phyloP scores from a whole-genome alignment of 2,797 vertebrate species.

The Chromobotia macracanthus region DNA sequence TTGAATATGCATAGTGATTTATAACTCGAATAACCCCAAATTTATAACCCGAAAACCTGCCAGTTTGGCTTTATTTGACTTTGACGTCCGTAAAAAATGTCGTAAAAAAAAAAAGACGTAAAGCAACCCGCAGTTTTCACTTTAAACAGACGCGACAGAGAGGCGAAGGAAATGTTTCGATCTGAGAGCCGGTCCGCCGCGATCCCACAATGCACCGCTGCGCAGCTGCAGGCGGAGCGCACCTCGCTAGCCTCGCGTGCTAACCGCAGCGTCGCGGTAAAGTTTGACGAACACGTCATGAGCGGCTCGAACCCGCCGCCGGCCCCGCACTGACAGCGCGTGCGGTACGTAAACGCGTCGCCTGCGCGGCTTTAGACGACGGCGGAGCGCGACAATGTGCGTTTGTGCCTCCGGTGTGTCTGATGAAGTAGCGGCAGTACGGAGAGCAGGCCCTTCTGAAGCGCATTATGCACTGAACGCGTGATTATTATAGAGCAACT shows the following conservation, averaged over 20 bases:
- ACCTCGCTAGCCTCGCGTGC: conserved; percentile 43
- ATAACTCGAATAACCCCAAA: too few species aligned
- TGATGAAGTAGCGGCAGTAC: conserved; percentile 10
- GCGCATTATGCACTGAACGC: too few species aligned
- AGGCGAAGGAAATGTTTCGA: too few species aligned
- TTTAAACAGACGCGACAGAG: too few species aligned
- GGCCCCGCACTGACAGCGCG: conserved; percentile 48
- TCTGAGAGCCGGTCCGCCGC: conserved; percentile 10
- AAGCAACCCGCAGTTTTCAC: too few species aligned
- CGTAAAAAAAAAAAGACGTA: too few species aligned
- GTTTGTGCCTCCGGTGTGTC: not conserved
- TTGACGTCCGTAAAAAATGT: too few species aligned
- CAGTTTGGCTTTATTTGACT: too few species aligned
- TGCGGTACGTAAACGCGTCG: conserved; percentile 26
- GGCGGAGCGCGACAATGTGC: not conserved
- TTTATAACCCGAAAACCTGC: too few species aligned
- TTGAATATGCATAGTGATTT: too few species aligned
- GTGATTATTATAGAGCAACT: too few species aligned
- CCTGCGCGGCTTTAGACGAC: not conserved
- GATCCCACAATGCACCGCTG: conserved; percentile 62
- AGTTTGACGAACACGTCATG: conserved; percentile 76
- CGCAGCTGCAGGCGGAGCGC: conserved; percentile 55
- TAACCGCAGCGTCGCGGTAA: conserved; percentile 60
- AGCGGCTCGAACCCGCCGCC: conserved; percentile 55
- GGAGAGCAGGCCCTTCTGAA: conserved; percentile 18